phyloP scores from a whole-genome alignment of 1,140 invertebrate species.

The Vanessa atalanta region DNA sequence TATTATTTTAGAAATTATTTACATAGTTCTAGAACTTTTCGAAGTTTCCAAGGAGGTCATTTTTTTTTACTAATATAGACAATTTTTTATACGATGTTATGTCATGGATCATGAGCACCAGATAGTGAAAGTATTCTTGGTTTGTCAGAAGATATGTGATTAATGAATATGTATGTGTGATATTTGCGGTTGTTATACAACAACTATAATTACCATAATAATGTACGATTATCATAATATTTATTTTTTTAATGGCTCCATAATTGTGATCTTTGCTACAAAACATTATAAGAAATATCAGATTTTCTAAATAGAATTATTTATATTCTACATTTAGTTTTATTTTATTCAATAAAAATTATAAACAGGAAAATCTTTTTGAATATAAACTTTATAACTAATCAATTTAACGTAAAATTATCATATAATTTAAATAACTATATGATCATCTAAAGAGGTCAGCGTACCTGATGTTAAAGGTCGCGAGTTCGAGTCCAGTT shows the following conservation, averaged over 20 bases:
- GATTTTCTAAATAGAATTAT: too few relatives aligned
- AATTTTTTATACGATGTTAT: slow-evolving; percentile 43
- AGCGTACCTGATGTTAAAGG: too few relatives aligned
- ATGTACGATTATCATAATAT: neutral
- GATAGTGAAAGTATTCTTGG: slow-evolving; percentile 54
- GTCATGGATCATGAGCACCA: slow-evolving; percentile 46
- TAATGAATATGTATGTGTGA: slow-evolving; percentile 26
- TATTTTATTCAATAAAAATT: too few relatives aligned
- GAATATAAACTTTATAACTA: too few relatives aligned
- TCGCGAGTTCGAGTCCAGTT: too few relatives aligned
- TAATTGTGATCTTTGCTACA: neutral
- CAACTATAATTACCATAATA: slow-evolving; percentile 8
- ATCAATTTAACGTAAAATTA: too few relatives aligned
- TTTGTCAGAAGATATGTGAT: slow-evolving; percentile 30
- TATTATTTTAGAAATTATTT: too few relatives aligned
- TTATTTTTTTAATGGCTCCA: neutral
- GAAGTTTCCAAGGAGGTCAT: neutral
- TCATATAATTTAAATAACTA: too few relatives aligned
- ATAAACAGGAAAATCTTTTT: too few relatives aligned
- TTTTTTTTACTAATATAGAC: slow-evolving; percentile 19
- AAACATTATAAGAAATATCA: neutral
- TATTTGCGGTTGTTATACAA: slow-evolving; percentile 25
- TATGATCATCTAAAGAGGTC: too few relatives aligned
- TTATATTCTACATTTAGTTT: too few relatives aligned
- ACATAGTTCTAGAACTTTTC: slow-evolving; percentile 3